Conservation (phyloP, 2,113 vertebrate genomes). For the Chrysemys picta region DNA sequence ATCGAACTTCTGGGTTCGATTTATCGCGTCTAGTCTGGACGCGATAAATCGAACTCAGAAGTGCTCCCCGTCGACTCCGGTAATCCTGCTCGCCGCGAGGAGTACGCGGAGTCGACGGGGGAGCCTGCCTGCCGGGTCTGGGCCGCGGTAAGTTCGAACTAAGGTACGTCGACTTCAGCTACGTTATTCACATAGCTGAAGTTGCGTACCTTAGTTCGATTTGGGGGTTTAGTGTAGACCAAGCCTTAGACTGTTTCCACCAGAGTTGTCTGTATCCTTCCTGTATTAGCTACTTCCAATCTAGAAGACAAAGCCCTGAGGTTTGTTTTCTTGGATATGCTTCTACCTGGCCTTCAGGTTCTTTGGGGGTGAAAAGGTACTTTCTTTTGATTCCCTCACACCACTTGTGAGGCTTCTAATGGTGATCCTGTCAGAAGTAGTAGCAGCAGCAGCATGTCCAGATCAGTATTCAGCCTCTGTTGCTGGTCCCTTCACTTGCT, state of each 20-base stretch:
- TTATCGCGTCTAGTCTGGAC: no score
- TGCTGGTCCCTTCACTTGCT: neutral
- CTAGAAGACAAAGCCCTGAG: neutral
- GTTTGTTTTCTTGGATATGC: neutral
- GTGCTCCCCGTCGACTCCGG: no score
- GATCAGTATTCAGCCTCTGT: constrained; percentile 2
- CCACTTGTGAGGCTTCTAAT: neutral
- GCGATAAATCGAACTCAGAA: no score
- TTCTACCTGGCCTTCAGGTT: neutral
- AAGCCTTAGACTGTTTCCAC: neutral
- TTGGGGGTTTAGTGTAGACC: no score
- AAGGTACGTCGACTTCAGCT: no score
- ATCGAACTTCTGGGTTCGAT: no score
- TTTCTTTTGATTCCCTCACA: neutral
- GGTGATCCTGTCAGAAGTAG: neutral
- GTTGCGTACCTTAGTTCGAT: no score
- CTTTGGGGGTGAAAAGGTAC: constrained; percentile 8
- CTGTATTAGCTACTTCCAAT: neutral
- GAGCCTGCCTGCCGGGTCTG: no score
- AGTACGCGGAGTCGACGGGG: no score
- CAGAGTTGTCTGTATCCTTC: neutral
- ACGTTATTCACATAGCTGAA: no score
- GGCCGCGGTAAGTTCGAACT: no score
- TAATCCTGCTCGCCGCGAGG: no score
- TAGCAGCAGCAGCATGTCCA: neutral